Conservation (phyloP, 2,888 invertebrate genomes). For the Cephonodes hylas region DNA sequence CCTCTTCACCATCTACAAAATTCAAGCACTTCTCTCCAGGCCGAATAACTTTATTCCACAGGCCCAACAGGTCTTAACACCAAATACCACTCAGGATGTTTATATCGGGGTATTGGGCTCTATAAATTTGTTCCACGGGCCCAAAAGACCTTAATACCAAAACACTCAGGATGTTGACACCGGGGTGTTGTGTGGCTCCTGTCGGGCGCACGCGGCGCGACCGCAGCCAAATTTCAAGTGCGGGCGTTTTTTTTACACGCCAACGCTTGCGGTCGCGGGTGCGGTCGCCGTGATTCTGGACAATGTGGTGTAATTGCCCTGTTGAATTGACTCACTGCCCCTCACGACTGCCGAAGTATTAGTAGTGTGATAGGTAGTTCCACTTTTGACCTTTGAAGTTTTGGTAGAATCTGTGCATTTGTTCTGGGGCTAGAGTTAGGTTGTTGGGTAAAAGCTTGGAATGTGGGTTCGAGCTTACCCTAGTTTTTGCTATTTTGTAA, state of each 20-base stretch:
- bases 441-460: no score
- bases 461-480: no score
- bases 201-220: constrained; percentile 29
- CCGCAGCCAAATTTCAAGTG: constrained; percentile 57
- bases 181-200: not conserved
- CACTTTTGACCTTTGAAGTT: not conserved
- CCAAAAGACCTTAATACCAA: not conserved
- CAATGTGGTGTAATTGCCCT: constrained; percentile 61
- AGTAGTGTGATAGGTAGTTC: not conserved
- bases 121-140: no score
- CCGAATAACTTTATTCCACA: no score
- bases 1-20: no score
- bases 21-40: no score
- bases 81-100: no score
- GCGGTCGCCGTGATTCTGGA: constrained; percentile 34
- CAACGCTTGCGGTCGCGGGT: constrained; percentile 31
- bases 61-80: no score
- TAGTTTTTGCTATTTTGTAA: no score
- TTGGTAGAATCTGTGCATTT: not conserved
- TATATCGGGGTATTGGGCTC: no score
- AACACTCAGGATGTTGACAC: not conserved
- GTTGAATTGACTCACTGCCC: constrained; percentile 9
- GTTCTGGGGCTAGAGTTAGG: no score
- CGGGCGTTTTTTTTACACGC: constrained; percentile 20
- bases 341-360: not conserved